A percentile compares a stretch with the other conserved stretches of the same genome.
These are phyloP conservation scores for Sinella curviseta DNA, from an alignment of 1,140 invertebrate genomes.

Conservation along the genomic window DNA sequence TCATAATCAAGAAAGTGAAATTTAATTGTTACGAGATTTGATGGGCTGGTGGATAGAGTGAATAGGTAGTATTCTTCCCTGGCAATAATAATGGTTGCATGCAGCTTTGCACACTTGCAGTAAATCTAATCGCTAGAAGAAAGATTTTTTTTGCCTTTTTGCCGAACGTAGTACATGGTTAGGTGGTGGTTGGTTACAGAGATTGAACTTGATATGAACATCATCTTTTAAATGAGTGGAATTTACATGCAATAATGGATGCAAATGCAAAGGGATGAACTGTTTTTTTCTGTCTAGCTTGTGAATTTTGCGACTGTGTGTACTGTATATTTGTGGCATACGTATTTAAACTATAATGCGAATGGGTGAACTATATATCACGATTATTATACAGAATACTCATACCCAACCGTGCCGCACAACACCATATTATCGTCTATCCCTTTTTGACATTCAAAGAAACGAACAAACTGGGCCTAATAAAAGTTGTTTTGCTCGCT, in stretches of 20 bases:
- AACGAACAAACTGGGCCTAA: neutral
- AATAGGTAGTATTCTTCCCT: neutral
- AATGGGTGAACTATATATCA: too few species aligned
- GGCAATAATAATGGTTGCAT: neutral
- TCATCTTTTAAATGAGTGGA: too few species aligned
- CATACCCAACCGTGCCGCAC: too few species aligned
- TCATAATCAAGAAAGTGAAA: constrained; percentile 23
- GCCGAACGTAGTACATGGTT: neutral
- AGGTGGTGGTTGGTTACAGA: neutral
- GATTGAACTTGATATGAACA: neutral
- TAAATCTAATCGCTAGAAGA: neutral
- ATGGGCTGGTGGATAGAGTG: neutral
- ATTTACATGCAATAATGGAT: too few species aligned
- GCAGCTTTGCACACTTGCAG: neutral
- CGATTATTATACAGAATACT: too few species aligned
- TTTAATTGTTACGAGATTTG: constrained; percentile 24
- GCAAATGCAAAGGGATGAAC: too few species aligned
- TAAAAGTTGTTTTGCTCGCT: neutral
- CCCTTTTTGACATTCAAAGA: too few species aligned
- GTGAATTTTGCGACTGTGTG: too few species aligned
- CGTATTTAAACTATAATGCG: too few species aligned
- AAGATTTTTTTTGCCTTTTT: neutral
- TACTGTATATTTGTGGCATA: too few species aligned
- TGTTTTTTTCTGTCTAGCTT: too few species aligned
- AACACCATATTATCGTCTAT: too few species aligned